These are phyloP conservation scores for Drosophila cardini DNA, from an alignment of 1,140 invertebrate species.

Conservation along the genomic window DNA sequence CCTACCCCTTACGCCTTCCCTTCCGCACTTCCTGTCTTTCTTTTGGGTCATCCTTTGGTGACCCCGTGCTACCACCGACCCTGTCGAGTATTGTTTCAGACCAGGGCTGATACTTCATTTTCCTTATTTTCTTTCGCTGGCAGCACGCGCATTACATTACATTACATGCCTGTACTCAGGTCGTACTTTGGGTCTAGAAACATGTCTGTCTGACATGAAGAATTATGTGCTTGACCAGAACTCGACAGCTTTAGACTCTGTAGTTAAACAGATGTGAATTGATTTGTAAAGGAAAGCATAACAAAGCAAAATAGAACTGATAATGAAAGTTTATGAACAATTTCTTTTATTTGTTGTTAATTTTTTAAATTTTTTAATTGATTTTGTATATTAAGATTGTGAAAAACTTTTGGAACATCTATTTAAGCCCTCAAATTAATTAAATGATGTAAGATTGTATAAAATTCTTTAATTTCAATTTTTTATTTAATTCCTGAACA, in stretches of 20 bases:
- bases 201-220: conserved; percentile 21
- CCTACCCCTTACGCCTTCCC: conserved; percentile 1
- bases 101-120: conserved; percentile 53
- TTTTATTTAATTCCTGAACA: too few relatives aligned
- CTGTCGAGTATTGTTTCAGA: background rate
- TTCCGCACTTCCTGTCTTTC: conserved; percentile 14
- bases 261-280: too few relatives aligned
- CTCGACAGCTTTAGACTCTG: background rate
- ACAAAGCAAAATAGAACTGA: too few relatives aligned
- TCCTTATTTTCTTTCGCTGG: conserved; percentile 68
- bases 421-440: too few relatives aligned
- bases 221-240: conserved; percentile 16
- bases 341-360: too few relatives aligned
- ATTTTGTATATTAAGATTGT: too few relatives aligned
- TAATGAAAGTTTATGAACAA: too few relatives aligned
- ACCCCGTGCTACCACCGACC: background rate
- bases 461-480: too few relatives aligned
- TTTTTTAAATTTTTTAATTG: too few relatives aligned
- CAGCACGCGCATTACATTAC: conserved; percentile 78
- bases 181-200: conserved; percentile 39
- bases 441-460: too few relatives aligned
- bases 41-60: background rate
- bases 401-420: too few relatives aligned
- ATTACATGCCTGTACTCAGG: conserved; percentile 59
- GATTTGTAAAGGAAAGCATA: too few relatives aligned